A percentile compares a stretch with the other conserved stretches of the same genome.
Conservation (phyloP, 2,888 invertebrate genomes). For the Crematogaster levior region DNA sequence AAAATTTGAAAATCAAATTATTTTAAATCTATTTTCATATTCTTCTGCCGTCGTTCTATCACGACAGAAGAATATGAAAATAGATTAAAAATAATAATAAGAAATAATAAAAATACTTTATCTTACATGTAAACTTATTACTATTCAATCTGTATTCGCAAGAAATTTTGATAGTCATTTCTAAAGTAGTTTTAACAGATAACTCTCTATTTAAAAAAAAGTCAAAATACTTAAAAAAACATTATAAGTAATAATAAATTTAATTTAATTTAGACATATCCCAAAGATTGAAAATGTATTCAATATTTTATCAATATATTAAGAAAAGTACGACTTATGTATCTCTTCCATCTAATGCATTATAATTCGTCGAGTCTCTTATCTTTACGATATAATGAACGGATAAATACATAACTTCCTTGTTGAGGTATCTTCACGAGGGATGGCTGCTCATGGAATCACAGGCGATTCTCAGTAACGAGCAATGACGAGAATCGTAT, state of each 20-base stretch:
- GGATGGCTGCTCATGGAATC: neutral
- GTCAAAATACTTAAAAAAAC: neutral
- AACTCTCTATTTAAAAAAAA: neutral
- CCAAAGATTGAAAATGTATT: neutral
- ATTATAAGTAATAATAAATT: neutral
- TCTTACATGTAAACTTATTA: neutral
- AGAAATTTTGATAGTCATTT: neutral
- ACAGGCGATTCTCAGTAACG: conserved; percentile 4
- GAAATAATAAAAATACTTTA: neutral
- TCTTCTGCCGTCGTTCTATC: too few relatives aligned
- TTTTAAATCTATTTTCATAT: too few relatives aligned
- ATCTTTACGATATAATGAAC: neutral
- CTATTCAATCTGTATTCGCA: neutral
- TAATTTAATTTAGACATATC: neutral
- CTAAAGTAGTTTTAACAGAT: neutral
- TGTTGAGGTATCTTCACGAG: neutral
- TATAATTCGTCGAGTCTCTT: neutral
- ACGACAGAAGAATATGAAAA: neutral
- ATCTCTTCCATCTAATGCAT: too few relatives aligned
- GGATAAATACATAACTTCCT: conserved; percentile 13
- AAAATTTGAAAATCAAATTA: neutral
- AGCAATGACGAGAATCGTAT: neutral
- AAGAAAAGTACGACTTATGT: neutral
- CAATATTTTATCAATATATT: too few relatives aligned
- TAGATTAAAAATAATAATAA: too few relatives aligned